Evolutionary conservation across 2,113 vertebrate species (phyloP), one percentile per base, ranked within the genome.

Genomic region (Camarhynchus parvulus): DNA sequence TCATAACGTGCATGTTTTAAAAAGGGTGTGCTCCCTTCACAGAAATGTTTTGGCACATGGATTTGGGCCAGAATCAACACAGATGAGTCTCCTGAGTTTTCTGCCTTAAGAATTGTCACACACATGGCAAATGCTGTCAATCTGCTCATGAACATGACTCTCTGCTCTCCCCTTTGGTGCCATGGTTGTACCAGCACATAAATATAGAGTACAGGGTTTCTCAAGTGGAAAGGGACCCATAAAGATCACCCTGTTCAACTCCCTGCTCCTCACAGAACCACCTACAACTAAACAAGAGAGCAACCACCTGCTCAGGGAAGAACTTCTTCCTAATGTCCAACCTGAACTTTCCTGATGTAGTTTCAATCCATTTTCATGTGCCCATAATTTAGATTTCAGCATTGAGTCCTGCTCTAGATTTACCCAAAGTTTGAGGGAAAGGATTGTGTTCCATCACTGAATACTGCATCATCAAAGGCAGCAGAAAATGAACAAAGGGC

Each of bases 1-100:
- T 95, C 81, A 35, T 35, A 68, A 46, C 63, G 20, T 3, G 41
- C 35, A 27, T 89, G 70, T 84, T 95, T 95, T 82, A 35, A 58
- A 82, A 95, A 79, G 83, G 76, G 76, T 56, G 74, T 92, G 67
- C 61, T 92, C 89, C 78, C 47, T 58, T 77, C 82, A 80, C 55
- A 90, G 59, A 86, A 50, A 73, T 67, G 56, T 83, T 95, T 87
- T 89, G 94, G 77, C 62, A 30, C 1, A 1, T 95, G 94, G 89
- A 89, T 92, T 84, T 64, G 52, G 53, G 80, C 91, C 95, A 95
- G 94, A 52, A 92, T 87, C 91, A 95, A 75, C 89, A 92, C 53
- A 91, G 67, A 59, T 89, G 53, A 84, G 82, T 75, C 90, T 87
- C 49, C 62, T 53, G 69, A 91, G 58, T 56, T 64, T 94, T 78